phyloP scores from a whole-genome alignment of 1,140 invertebrate genomes.

The Muscidifurax raptorellus region DNA sequence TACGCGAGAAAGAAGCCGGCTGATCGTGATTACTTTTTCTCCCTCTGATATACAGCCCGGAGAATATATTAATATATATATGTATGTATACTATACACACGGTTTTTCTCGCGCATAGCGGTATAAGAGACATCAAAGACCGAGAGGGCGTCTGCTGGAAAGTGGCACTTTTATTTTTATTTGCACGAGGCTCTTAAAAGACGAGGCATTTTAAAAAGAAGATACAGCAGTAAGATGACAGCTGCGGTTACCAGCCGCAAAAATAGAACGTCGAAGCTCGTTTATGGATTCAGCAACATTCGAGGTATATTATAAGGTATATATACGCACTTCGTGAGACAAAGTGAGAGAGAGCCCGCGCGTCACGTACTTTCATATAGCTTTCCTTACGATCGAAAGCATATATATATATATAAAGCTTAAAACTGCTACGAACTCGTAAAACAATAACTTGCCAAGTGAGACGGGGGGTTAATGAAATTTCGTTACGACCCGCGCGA shows the following conservation, averaged over 20 bases:
- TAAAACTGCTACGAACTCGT: slow-evolving; percentile 7
- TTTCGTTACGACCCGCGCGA: slow-evolving; percentile 13
- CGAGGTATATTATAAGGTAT: not conserved
- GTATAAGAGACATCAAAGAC: not conserved
- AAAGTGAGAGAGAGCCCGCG: not conserved
- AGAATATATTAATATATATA: no score
- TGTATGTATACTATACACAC: no score
- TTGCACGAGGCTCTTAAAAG: not conserved
- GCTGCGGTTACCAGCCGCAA: not conserved
- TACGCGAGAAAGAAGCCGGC: no score
- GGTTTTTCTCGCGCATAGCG: not conserved
- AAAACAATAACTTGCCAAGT: slow-evolving; percentile 39
- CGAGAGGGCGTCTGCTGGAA: not conserved
- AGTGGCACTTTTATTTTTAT: slow-evolving; percentile 21
- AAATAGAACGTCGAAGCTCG: slow-evolving; percentile 33
- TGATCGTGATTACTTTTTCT: not conserved
- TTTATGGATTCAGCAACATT: slow-evolving; percentile 22
- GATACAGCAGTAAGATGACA: slow-evolving; percentile 6
- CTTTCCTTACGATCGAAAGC: slow-evolving; percentile 35
- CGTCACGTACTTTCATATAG: not conserved
- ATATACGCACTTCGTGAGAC: no score
- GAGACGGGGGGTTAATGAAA: slow-evolving; percentile 31
- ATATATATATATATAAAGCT: no score
- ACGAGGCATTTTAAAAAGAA: slow-evolving; percentile 15
- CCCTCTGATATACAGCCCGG: not conserved